phyloP scores from a whole-genome alignment of 1,140 invertebrate species.

The Lordiphosa collinella region DNA sequence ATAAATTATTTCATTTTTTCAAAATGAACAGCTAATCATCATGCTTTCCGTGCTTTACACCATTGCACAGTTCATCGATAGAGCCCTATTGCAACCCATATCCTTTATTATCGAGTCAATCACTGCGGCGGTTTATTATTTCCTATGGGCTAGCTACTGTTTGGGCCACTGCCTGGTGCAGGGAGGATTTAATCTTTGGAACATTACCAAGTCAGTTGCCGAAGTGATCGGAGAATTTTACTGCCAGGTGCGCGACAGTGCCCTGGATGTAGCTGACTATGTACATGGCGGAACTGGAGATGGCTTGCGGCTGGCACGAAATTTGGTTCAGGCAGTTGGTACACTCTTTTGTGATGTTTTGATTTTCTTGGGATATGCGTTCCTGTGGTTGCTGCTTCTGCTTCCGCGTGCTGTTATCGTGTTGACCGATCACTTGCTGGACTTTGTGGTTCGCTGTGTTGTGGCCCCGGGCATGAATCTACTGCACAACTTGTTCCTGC shows the following conservation, averaged over 20 bases:
- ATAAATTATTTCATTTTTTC: conserved; percentile 4
- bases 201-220: background rate
- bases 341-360: conserved; percentile 17
- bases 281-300: conserved; percentile 23
- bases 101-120: conserved; percentile 18
- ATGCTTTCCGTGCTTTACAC: conserved; percentile 30
- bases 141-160: conserved; percentile 39
- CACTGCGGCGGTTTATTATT: conserved; percentile 30
- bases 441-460: conserved; percentile 13
- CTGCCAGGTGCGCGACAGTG: conserved; percentile 1
- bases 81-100: conserved; percentile 28
- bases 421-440: conserved; percentile 20
- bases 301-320: conserved; percentile 2
- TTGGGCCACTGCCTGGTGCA: conserved; percentile 47
- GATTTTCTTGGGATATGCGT: conserved; percentile 25
- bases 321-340: background rate
- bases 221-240: background rate
- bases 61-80: conserved; percentile 17
- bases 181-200: conserved; percentile 19
- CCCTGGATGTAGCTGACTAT: conserved; percentile 15
- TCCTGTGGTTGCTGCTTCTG: conserved; percentile 38
- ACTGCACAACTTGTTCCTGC: conserved; percentile 33
- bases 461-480: conserved; percentile 18
- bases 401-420: conserved; percentile 22
- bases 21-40: conserved; percentile 5